Conservation (phyloP, 2,888 invertebrate species). For the Vesta saturnalis region DNA sequence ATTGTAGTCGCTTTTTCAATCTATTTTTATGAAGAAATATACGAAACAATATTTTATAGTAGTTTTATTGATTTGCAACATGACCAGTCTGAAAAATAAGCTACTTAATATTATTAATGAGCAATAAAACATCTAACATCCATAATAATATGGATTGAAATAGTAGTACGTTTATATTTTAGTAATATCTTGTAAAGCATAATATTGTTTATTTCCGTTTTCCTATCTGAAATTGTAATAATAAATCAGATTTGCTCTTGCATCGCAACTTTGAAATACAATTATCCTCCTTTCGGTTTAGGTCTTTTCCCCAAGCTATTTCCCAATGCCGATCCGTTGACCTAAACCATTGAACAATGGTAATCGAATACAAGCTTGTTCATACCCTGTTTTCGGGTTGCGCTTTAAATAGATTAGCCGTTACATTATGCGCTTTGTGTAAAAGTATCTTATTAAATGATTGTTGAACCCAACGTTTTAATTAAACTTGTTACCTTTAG, state of each 20-base stretch:
- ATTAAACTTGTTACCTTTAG: no score
- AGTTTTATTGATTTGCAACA: no score
- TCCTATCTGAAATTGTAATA: not conserved
- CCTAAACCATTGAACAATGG: slow-evolving; percentile 24
- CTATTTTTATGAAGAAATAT: no score
- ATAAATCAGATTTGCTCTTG: slow-evolving; percentile 10
- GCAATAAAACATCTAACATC: no score
- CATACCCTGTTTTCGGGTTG: slow-evolving; percentile 22
- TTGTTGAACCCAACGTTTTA: not conserved
- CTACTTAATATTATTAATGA: no score
- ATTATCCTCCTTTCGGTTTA: slow-evolving; percentile 9
- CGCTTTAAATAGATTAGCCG: slow-evolving; percentile 20
- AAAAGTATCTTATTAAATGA: slow-evolving; percentile 3
- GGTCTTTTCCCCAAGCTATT: slow-evolving; percentile 15
- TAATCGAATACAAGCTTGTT: slow-evolving; percentile 25
- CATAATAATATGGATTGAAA: no score
- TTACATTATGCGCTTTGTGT: slow-evolving; percentile 16
- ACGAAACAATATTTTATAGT: no score
- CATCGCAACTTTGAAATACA: slow-evolving; percentile 1
- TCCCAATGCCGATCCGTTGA: slow-evolving; percentile 10
- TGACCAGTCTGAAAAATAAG: no score
- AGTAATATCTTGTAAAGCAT: not conserved
- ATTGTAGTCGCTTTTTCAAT: no score
- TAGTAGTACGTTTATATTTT: no score
- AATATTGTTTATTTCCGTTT: slow-evolving; percentile 1